Base-by-base conservation (phyloP, 2,113 vertebrate species). In the Podarcis muralis region DNA sequence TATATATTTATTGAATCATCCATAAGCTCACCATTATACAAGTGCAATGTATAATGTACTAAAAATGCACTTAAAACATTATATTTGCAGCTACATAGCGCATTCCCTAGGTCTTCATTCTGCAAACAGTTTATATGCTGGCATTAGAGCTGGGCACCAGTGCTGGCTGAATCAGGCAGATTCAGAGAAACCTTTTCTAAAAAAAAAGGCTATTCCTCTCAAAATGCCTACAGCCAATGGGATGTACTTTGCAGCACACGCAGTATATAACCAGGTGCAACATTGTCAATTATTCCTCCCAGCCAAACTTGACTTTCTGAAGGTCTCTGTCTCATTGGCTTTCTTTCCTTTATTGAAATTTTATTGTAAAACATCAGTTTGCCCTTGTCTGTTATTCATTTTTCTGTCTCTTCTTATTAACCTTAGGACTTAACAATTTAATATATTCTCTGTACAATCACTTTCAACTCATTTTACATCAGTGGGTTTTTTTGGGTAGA, bases 361-460 rank as follows among this genome's bases (percentile, higher is more conserved):
- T 82, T 32, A 90, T 65, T 32, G 85, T 65, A 91, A 91, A 92
- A 77, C 16, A 90, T 57, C 27, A 84, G 68, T 65, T 89, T 40
- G 79, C 81, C 77, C 62, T 88, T 88, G 35, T 22, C 65, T 79
- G 79, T 1, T 89, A 59, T 88, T 81, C 85, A 66, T 84, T 86
- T 43, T 90, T 37, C 57, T 87, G 25, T 65, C 27, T 71, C 48
- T 81, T 71, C 40, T 40, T 89, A 30, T 85, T 90, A 88, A 88
- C 81, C 81, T 88, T 76, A 88, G 40, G 80, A 82, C 69, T 76
- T 84, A 57, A 85, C 23, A 30, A 37, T 86, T 48, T 91, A 65
- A 88, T 90, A 86, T 37, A 75, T 83, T 79, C 59, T 84, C 12
- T 11, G 13, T 57, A 84, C 27, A 69, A 35, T n/a, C 75, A 87